phyloP scores from a whole-genome alignment of 2,113 vertebrate species.

The Strigops habroptila region DNA sequence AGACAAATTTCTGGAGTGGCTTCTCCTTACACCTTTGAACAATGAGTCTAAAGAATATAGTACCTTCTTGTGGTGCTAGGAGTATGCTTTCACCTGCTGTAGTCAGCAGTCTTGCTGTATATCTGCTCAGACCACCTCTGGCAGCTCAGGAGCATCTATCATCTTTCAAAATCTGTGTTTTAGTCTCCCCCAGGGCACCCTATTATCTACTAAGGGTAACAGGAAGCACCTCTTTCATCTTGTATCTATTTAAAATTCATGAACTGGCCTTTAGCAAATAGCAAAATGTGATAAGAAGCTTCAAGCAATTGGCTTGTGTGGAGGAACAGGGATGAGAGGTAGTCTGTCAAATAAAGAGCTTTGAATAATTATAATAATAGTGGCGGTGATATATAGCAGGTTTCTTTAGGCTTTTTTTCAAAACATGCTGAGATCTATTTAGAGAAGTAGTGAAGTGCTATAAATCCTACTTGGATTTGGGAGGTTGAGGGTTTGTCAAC shows the following conservation, averaged over 20 bases:
- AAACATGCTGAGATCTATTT: not conserved
- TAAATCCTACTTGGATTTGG: not conserved
- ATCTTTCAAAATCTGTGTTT: not conserved
- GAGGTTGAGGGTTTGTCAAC: not conserved
- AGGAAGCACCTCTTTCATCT: not conserved
- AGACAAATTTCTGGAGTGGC: not conserved
- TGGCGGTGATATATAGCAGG: accelerated
- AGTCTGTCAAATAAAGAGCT: not conserved
- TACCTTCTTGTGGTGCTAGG: not conserved
- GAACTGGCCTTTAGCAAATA: not conserved
- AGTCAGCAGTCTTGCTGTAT: not conserved
- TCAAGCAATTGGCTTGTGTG: not conserved
- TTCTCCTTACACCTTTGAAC: not conserved
- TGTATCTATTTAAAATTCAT: not conserved
- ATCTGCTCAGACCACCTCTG: not conserved
- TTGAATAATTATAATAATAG: not conserved
- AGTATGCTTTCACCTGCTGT: not conserved
- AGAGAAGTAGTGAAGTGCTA: not conserved
- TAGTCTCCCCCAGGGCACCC: not conserved
- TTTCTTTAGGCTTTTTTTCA: not conserved
- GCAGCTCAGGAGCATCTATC: not conserved
- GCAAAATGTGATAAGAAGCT: not conserved
- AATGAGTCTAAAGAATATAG: not conserved
- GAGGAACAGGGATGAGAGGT: not conserved
- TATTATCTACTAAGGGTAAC: not conserved